Conservation (phyloP, 1,140 invertebrate species). For the Rhysida immarginata region DNA sequence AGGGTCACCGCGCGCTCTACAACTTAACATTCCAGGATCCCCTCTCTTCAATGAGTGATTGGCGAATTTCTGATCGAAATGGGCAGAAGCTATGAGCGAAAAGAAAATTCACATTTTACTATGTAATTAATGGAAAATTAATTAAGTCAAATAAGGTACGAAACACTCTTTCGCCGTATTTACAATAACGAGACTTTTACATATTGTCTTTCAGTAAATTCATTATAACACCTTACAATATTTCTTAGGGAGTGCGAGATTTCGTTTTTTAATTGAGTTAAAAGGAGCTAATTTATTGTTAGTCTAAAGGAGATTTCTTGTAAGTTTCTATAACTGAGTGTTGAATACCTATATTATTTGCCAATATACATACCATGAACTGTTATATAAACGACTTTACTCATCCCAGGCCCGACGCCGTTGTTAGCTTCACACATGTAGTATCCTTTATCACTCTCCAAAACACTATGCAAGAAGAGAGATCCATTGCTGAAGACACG, state of each 20-base stretch:
- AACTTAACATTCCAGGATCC: constrained; percentile 16
- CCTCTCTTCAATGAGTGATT: constrained; percentile 42
- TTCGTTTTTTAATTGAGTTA: no score
- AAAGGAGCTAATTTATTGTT: no score
- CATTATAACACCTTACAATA: no score
- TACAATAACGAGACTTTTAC: no score
- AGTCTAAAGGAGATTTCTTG: no score
- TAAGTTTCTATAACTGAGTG: no score
- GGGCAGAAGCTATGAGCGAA: constrained; percentile 57
- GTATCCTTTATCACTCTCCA: constrained; percentile 83
- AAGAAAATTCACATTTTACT: neutral
- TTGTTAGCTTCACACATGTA: constrained; percentile 43
- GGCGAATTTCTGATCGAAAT: constrained; percentile 33
- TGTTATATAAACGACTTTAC: constrained; percentile 78
- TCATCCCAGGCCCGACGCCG: constrained; percentile 33
- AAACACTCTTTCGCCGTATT: no score
- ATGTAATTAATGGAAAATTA: no score
- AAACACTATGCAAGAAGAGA: constrained; percentile 68
- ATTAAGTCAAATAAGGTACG: no score
- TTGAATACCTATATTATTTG: no score
- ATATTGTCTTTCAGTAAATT: no score
- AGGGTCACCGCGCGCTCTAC: constrained; percentile 17
- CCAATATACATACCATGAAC: constrained; percentile 81
- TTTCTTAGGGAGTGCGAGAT: no score
- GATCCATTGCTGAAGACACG: constrained; percentile 84